These are phyloP conservation scores for Chaetodon trifascialis DNA, from an alignment of 2,113 vertebrate species.

Conservation along the genomic window DNA sequence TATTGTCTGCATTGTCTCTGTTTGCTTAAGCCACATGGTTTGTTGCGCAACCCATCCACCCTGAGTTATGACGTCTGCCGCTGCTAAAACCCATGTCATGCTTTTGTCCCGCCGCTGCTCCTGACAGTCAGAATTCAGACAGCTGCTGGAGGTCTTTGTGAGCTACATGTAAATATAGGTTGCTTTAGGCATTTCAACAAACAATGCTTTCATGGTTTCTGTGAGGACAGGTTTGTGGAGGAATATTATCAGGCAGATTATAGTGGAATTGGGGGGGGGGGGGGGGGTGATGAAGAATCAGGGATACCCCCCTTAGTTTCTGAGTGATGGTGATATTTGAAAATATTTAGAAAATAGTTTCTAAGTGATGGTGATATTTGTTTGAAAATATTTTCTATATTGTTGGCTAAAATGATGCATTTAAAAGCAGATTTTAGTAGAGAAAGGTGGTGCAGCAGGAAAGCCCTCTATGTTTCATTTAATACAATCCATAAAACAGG, in stretches of 20 bases:
- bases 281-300: no score
- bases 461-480: not conserved
- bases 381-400: not conserved
- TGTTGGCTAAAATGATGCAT: not conserved
- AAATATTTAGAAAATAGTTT: not conserved
- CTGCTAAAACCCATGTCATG: not conserved
- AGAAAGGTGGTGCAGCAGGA: not conserved
- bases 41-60: not conserved
- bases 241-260: not conserved
- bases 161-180: not conserved
- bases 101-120: not conserved
- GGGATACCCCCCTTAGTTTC: not conserved
- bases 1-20: no score
- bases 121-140: not conserved
- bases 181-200: not conserved
- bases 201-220: not conserved
- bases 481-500: not conserved
- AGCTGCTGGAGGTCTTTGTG: constrained; percentile 8
- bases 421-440: not conserved
- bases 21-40: no score
- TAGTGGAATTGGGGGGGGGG: no score
- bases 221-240: not conserved
- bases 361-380: no score
- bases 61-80: not conserved
- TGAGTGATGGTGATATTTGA: no score